Percentiles rank a stretch among this genome's conserved stretches.
Conservation (phyloP, 2,888 invertebrate genomes). For the Plagodis pulveraria region DNA sequence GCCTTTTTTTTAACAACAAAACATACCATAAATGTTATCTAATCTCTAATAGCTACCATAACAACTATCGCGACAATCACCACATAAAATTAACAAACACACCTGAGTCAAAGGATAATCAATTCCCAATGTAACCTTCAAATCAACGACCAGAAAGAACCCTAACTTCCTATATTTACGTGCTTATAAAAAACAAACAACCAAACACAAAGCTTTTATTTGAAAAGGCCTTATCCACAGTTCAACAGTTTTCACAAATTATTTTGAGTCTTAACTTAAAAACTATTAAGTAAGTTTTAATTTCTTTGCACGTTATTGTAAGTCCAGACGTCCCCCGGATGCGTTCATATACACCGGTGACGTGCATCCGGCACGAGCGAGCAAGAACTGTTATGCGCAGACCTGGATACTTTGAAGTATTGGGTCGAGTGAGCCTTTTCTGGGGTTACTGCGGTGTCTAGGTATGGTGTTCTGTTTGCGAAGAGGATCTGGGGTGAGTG, state of each 20-base stretch:
- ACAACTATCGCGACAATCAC: too few species aligned
- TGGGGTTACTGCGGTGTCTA: slow-evolving; percentile 27
- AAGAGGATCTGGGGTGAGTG: slow-evolving; percentile 15
- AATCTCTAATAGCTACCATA: too few species aligned
- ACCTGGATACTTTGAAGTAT: slow-evolving; percentile 34
- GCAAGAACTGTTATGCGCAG: slow-evolving; percentile 35
- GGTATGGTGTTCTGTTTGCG: slow-evolving; percentile 12
- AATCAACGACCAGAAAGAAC: not conserved
- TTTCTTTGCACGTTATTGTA: slow-evolving; percentile 5
- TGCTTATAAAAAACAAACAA: not conserved
- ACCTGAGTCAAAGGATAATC: too few species aligned
- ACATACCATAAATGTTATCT: too few species aligned
- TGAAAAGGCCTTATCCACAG: too few species aligned
- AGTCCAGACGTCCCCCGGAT: slow-evolving; percentile 33
- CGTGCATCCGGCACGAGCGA: slow-evolving; percentile 31
- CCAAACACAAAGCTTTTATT: too few species aligned
- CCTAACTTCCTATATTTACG: not conserved
- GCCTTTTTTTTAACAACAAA: too few species aligned
- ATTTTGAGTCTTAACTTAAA: slow-evolving; percentile 3
- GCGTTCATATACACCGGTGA: slow-evolving; percentile 30
- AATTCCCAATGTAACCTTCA: too few species aligned
- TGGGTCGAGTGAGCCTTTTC: slow-evolving; percentile 27
- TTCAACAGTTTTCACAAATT: too few species aligned
- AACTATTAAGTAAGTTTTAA: slow-evolving; percentile 15
- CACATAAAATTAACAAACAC: too few species aligned